Evolutionary conservation across 1,140 invertebrate genomes (phyloP), one percentile per base, ranked within the genome.

Genomic region (Halesus radiatus): DNA sequence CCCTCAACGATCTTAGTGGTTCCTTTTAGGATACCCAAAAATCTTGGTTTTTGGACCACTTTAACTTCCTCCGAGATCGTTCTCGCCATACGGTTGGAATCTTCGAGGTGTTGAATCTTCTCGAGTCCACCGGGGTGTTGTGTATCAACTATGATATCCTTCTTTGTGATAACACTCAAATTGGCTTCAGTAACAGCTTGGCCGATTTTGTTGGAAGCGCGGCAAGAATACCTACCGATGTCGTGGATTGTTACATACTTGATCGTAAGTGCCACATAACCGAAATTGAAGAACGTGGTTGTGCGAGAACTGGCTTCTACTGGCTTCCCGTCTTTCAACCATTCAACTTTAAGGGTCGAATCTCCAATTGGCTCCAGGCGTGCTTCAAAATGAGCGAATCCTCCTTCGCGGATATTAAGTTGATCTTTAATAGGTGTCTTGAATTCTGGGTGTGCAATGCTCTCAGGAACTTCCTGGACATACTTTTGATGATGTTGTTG

Each of bases 361-460:
- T 99, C 98, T 37, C 97, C 96, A 73, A 98, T 90, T 81, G 98
- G 98, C 87, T 98, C 96, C 52, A 99, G 92, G 73, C 96, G 93
- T 84, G 97, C 97, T 90, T 99, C 98, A 87, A 99, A 99, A 88
- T 98, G 97, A 76, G 97, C 96, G 85, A 97, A 97, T 84, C 97
- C 96, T 81, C 96, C 96, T 92, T 99, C 98, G 84, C 94, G 94
- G 85, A 97, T 93, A 85, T 94, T 94, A 52, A 94, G 88, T 89
- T 98, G 95, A 89, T 98, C 96, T 88, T 96, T 96, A 66, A 99
- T 95, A 22, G 96, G 96, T 26, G 95, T 95, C 90, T 96, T 97
- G 88, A 99, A 99, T 89, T 96, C 94, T 62, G 98, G 97, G 85
- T 94, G 93, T 72, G 92, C 91, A 50, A 92, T 92, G 81, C 93